Evolutionary conservation across 2,888 invertebrate species (phyloP).

Genomic region (Chymomyza amoena): DNA sequence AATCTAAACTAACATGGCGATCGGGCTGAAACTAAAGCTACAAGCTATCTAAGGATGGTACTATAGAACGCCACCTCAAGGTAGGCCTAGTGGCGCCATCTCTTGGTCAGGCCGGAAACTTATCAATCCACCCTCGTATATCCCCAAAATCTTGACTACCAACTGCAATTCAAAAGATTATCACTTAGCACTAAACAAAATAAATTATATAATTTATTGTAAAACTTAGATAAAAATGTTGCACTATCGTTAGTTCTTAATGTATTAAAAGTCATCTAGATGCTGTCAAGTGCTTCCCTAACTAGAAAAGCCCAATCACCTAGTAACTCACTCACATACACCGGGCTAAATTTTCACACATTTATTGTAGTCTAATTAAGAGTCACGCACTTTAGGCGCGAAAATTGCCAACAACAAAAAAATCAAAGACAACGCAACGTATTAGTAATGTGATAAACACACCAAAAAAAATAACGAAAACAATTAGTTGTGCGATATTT

Average conservation of each 20-base stretch:
- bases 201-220: not conserved
- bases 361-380: conserved; percentile 64
- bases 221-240: not conserved
- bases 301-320: not conserved
- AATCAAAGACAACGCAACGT: conserved; percentile 58
- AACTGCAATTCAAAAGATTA: too few species aligned
- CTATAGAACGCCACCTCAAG: too few species aligned
- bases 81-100: too few species aligned
- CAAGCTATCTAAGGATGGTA: too few species aligned
- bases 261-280: not conserved
- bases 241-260: not conserved
- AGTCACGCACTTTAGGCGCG: conserved; percentile 59
- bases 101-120: too few species aligned
- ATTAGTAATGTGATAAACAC: conserved; percentile 56
- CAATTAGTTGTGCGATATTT: conserved; percentile 63
- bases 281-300: not conserved
- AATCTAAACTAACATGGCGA: too few species aligned
- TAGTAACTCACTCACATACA: conserved; percentile 19
- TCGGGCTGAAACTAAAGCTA: too few species aligned
- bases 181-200: too few species aligned
- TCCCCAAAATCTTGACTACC: too few species aligned
- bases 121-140: too few species aligned
- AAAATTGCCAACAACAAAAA: conserved; percentile 39
- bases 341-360: conserved; percentile 28
- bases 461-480: conserved; percentile 32